Evolutionary conservation across 2,888 invertebrate genomes (phyloP), one percentile per base, ranked within the genome.

Genomic region (Xestia ashworthii): DNA sequence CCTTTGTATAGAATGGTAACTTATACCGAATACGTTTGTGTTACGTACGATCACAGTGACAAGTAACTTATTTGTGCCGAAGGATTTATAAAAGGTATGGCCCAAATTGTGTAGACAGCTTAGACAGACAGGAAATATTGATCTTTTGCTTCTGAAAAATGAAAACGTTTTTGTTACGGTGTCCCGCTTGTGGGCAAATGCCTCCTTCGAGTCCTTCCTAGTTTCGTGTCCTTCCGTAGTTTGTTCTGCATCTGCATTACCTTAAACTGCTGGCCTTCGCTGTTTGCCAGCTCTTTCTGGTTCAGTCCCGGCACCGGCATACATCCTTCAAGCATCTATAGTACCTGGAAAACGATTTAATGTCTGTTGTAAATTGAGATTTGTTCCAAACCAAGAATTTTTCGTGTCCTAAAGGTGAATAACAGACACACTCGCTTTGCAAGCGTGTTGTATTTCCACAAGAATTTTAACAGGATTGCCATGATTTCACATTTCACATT

Each of bases 21-120:
- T 64, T 68, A 76, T 48, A 72, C 76, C 77, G 12, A 82, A 77
- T 73, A 64, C 25, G 58, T 48, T 62, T 81, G 25, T 4, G 55
- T 65, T 68, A 60, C 71, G 81, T 75, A 81, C 69, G 44, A 72
- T 41, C 25, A 65, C 55, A 65, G 60, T 70, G 82, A 70, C 85
- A 70, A 76, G 46, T 55, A 68, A 55, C 25, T 84, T 65, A 60
- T 82, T 58, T 76, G 69, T 81, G 76, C 65, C 71, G 19, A 71
- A 25, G 25, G 38, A 74, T 84, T 84, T 62, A 84, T 46, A 70
- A 60, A 82, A 71, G 74, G 81, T 3, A 9, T 53, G 41, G 0
- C 32, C 62, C 67, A 53, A 80, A 71, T 46, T 32, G 16, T 64
- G 68, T 48, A 12, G 62, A 62, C 38, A 58, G 38, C 5, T 67